phyloP scores from a whole-genome alignment of 2,797 vertebrate species.

The Nyctibius grandis region DNA sequence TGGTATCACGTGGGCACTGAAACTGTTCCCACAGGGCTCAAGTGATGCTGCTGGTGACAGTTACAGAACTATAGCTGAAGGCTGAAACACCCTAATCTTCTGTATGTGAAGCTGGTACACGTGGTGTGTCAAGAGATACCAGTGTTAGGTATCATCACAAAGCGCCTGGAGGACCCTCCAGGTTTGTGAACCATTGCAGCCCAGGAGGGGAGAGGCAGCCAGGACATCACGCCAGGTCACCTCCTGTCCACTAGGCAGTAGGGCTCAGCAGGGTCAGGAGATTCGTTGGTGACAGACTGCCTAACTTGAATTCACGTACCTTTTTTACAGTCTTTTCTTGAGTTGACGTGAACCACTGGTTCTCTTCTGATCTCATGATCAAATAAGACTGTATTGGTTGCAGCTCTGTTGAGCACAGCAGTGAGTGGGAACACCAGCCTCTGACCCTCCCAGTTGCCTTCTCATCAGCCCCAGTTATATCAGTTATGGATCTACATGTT shows the following conservation, averaged over 20 bases:
- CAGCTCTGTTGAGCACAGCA: not conserved
- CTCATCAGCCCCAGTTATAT: not conserved
- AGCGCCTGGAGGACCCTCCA: not conserved
- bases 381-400: not conserved
- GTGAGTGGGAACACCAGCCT: not conserved
- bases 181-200: not conserved
- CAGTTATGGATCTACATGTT: fast-evolving
- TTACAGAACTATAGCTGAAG: not conserved
- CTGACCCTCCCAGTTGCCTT: not conserved
- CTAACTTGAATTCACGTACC: not conserved
- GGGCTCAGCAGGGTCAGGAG: not conserved
- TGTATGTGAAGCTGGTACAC: not conserved
- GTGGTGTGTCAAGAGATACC: not conserved
- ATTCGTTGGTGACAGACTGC: not conserved
- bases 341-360: not conserved
- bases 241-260: not conserved
- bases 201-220: not conserved
- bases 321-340: not conserved
- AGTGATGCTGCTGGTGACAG: not conserved
- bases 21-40: not conserved
- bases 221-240: fast-evolving
- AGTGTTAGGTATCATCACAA: not conserved
- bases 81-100: not conserved
- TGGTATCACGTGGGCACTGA: not conserved
- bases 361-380: not conserved